A percentile compares a stretch with the other conserved stretches of the same genome.
These are phyloP conservation scores for Brachyptera risi DNA, from an alignment of 2,888 invertebrate genomes.

Conservation along the genomic window DNA sequence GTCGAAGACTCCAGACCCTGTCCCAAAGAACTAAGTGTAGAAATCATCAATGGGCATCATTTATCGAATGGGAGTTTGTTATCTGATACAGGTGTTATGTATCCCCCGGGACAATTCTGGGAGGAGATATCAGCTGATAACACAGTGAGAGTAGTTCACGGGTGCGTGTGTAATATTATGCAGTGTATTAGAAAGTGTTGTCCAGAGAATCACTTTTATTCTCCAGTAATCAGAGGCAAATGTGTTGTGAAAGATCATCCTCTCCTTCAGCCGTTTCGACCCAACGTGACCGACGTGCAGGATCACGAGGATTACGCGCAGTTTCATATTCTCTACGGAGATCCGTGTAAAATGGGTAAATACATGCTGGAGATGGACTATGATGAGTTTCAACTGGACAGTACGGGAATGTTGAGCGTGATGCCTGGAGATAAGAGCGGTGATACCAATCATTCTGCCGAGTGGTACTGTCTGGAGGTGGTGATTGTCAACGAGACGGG, in stretches of 20 bases:
- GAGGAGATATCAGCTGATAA: background rate
- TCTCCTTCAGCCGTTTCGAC: background rate
- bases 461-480: conserved; percentile 28
- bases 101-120: conserved; percentile 20
- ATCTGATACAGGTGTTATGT: background rate
- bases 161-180: conserved; percentile 44
- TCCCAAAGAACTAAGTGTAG: background rate
- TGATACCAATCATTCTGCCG: conserved; percentile 11
- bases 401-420: conserved; percentile 37
- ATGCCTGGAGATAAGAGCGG: background rate
- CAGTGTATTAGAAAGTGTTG: conserved; percentile 45
- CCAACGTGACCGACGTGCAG: background rate
- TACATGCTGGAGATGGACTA: conserved; percentile 36
- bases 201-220: conserved; percentile 30
- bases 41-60: background rate
- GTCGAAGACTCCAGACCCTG: too few relatives aligned
- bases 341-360: conserved; percentile 32
- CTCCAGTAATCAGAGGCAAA: background rate
- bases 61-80: background rate
- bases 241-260: background rate
- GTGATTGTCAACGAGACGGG: background rate
- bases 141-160: conserved; percentile 36
- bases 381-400: conserved; percentile 38
- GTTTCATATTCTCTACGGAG: conserved; percentile 16
- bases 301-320: background rate